Evolutionary conservation across 1,140 invertebrate genomes (phyloP), one percentile per base, ranked within the genome.

Genomic region (Meloidogyne chitwoodi): DNA sequence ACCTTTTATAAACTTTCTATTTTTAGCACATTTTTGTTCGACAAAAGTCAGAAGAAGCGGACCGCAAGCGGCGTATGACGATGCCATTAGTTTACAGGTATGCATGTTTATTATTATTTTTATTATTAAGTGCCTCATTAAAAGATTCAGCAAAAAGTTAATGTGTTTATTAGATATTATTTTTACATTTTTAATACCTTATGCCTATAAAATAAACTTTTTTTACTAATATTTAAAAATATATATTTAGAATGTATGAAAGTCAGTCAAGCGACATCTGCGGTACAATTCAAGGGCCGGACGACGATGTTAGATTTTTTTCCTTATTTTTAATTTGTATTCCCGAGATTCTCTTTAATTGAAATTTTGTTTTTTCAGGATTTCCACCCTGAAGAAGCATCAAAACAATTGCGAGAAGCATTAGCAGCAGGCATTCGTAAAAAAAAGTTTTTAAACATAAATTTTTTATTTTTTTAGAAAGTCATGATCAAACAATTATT

Each of bases 371-470:
- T 48, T 56, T 56, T 56, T n/a, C 6, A 56, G 48, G 19, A 81
- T 27, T 82, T 82, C 44, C 79, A 64, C n/a, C 81, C 81, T n/a
- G 81, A 82, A 66, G 81, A 84, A 64, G 81, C 83, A 19, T 77
- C 71, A 44, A 82, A 82, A 76, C 12, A 56, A n/a, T 65, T 82
- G 12, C 61, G 81, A 16, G 24, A 77, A 72, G 81, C 81, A 26
- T 38, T 82, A 11, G 62, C 70, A 12, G 83, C 44, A 29, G 79
- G 82, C 56, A 84, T 81, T 70, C 81, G 79, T 80, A 77, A 76
- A 77, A 73, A 19, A 2, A 19, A 29, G 29, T 70, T 79, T 72
- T 24, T 67, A 22, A 22, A 56, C 19, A 71, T 66, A 64, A 24
- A 34, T 41, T 38, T 75, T n/a, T 24, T 34, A 1, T 22, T 48